A percentile compares a stretch with the other conserved stretches of the same genome.
Conservation (phyloP, 2,888 invertebrate species). For the Spisula solida region DNA sequence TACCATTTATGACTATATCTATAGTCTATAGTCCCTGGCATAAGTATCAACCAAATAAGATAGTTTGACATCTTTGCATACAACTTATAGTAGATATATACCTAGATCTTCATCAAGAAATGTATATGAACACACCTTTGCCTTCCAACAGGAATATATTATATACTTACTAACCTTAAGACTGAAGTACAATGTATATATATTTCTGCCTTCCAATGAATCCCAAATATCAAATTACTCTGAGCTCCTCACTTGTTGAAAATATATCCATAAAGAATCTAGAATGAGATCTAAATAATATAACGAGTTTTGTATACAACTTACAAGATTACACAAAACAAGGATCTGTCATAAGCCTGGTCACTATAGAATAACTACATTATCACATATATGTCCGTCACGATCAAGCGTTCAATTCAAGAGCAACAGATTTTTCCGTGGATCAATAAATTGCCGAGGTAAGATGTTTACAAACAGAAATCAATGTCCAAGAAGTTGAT, state of each 20-base stretch:
- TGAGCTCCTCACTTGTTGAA: background rate
- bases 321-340: background rate
- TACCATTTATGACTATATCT: too few species aligned
- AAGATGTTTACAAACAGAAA: conserved; percentile 22
- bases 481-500: conserved; percentile 23
- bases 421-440: background rate
- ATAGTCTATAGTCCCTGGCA: too few species aligned
- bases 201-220: too few species aligned
- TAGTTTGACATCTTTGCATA: too few species aligned
- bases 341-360: background rate
- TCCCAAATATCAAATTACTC: background rate
- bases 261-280: background rate
- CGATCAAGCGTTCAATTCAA: background rate
- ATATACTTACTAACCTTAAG: too few species aligned
- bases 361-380: background rate
- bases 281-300: background rate
- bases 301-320: background rate
- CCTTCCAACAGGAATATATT: too few species aligned
- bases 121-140: too few species aligned
- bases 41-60: too few species aligned
- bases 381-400: too few species aligned
- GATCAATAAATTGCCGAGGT: conserved; percentile 5
- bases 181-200: too few species aligned
- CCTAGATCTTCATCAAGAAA: too few species aligned
- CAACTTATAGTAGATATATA: too few species aligned